Percentiles rank a stretch among this genome's conserved stretches.
Conservation (phyloP, 2,113 vertebrate genomes). For the Condylura cristata region DNA sequence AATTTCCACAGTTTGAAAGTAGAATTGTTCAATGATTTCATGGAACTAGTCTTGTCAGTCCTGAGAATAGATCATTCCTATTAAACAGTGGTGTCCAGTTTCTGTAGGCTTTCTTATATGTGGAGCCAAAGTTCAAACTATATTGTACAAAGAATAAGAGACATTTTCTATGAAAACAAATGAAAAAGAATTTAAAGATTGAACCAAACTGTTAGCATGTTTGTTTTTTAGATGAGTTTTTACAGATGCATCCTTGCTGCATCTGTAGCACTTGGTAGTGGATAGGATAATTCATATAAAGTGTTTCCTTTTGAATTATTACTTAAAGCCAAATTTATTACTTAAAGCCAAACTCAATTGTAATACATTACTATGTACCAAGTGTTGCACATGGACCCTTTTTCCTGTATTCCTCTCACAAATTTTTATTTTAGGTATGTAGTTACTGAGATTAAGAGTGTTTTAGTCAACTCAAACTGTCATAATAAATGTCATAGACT, state of each 20-base stretch:
- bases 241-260: neutral
- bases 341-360: neutral
- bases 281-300: neutral
- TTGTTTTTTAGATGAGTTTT: too few species aligned
- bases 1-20: too few species aligned
- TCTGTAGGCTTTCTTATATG: too few species aligned
- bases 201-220: too few species aligned
- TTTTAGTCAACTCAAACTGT: neutral
- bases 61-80: too few species aligned
- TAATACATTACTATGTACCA: neutral
- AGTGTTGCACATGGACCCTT: neutral
- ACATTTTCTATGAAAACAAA: too few species aligned
- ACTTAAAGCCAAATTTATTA: neutral
- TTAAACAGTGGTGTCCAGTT: too few species aligned
- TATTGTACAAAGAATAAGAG: too few species aligned
- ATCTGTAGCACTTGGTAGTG: neutral
- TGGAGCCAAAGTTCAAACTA: too few species aligned
- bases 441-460: neutral
- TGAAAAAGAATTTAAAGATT: too few species aligned
- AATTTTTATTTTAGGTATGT: neutral
- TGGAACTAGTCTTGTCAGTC: too few species aligned
- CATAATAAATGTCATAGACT: neutral
- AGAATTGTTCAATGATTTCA: too few species aligned
- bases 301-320: neutral
- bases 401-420: neutral